Evolutionary conservation across 2,888 invertebrate genomes (phyloP), one percentile per base, ranked within the genome.

Genomic region (Drosophila fulvimacula): DNA sequence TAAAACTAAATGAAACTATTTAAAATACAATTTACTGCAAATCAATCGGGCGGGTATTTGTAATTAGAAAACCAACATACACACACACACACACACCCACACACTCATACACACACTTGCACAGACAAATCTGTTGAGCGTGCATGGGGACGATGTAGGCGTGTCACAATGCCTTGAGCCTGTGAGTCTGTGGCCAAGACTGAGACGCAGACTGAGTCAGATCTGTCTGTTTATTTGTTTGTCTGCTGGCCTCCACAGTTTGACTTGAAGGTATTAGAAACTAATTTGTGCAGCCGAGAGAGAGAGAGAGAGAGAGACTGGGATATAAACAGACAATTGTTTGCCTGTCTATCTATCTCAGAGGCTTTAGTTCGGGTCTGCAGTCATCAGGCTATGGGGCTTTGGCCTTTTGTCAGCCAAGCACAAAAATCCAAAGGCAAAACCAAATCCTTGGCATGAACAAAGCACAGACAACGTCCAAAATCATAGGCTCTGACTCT

Each of bases 191-290:
- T 42, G 66, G 58, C 53, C 38, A 38, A 67, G 51, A 44, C 62
- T 59, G 27, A 49, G 71, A 32, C 38, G 5, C 30, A 39, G 32
- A 19, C 36, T 42, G 41, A 65, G 32, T 36, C 73, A 65, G 41
- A 49, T 69, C 38, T 71, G 72, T 69, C 38, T 71, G 72, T 69
- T 56, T 58, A 48, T 62, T 76, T 76, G 70, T 67, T 81, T 82
- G 67, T 56, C 79, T 82, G 65, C 53, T 68, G 59, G 81, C 62
- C 63, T 67, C 64, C 72, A 67, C 69, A 87, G 84, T 89, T 85
- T 85, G 85, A 89, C 89, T 85, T 89, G 81, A 85, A 89, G 85
- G 90, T 86, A 86, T 86, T 86, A 89, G 90, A 89, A 89, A 89
- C 85, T 86, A 86, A 86, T 86, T 86, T 86, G 88, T 88, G 72